Conservation (phyloP, 1,140 invertebrate genomes). For the Armadillidium nasatum region DNA sequence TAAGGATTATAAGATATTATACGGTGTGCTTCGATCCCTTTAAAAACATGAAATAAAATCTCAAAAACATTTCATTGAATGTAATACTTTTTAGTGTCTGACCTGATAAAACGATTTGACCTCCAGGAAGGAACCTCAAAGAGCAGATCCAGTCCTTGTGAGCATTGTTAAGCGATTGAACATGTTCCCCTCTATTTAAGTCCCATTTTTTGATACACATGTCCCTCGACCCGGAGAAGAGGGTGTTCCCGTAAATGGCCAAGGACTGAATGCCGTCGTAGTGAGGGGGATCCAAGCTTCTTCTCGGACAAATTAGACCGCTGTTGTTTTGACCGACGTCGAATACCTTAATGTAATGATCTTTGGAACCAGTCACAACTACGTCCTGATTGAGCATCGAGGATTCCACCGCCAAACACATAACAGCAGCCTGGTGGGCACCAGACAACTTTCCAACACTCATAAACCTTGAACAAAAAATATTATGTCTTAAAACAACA, state of each 20-base stretch:
- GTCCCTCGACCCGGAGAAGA: constrained; percentile 82
- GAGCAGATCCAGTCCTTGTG: constrained; percentile 87
- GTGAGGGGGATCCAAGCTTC: constrained; percentile 78
- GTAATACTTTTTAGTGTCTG: background rate
- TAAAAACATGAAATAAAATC: no score
- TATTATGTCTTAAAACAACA: no score
- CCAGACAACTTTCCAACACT: constrained; percentile 70
- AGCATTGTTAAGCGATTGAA: constrained; percentile 74
- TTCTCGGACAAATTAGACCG: constrained; percentile 58
- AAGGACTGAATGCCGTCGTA: constrained; percentile 85
- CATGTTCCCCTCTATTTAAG: constrained; percentile 61
- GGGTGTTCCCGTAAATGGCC: constrained; percentile 58
- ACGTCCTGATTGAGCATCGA: constrained; percentile 48
- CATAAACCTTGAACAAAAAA: constrained; percentile 55
- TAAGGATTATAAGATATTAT: no score
- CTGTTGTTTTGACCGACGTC: constrained; percentile 58
- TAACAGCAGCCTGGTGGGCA: constrained; percentile 79
- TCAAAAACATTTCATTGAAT: no score
- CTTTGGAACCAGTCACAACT: constrained; percentile 79
- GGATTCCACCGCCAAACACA: constrained; percentile 66
- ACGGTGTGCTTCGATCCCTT: no score
- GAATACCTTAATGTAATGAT: constrained; percentile 74
- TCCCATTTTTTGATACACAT: constrained; percentile 86
- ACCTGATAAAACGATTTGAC: constrained; percentile 44
- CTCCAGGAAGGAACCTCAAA: constrained; percentile 61